phyloP scores from a whole-genome alignment of 92 coral and sea anemone species.

The Palythoa heliodiscus region DNA sequence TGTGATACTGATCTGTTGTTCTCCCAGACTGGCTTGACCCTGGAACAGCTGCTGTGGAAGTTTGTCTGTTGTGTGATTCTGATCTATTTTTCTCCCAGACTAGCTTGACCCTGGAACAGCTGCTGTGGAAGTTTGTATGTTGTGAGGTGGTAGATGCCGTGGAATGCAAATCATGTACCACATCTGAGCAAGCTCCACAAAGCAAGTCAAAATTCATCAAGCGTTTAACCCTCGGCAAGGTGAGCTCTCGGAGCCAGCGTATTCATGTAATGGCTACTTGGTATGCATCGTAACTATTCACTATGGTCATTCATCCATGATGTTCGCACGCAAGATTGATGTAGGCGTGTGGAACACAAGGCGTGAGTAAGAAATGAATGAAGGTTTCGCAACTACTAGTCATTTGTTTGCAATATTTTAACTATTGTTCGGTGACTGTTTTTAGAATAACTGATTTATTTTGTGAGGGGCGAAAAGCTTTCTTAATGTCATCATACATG shows the following conservation, averaged over 20 bases:
- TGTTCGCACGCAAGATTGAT: too few relatives aligned
- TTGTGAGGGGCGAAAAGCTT: too few relatives aligned
- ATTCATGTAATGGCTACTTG: too few relatives aligned
- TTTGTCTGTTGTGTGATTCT: constrained; percentile 74
- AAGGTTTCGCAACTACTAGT: too few relatives aligned
- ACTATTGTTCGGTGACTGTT: too few relatives aligned
- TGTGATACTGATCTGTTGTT: neutral
- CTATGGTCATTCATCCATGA: too few relatives aligned
- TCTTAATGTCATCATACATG: too few relatives aligned
- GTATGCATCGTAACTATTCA: too few relatives aligned
- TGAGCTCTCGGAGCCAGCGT: neutral
- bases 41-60: constrained; percentile 76
- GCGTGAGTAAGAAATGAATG: too few relatives aligned
- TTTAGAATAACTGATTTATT: too few relatives aligned
- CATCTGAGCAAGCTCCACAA: constrained; percentile 4
- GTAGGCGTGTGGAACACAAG: too few relatives aligned
- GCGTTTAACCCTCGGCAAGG: constrained; percentile 91
- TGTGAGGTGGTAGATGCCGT: constrained; percentile 90
- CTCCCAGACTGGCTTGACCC: constrained; percentile 57
- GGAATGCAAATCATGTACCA: constrained; percentile 72
- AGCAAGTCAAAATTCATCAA: constrained; percentile 70
- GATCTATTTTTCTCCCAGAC: constrained; percentile 39
- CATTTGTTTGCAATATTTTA: too few relatives aligned
- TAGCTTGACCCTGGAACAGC: constrained; percentile 70
- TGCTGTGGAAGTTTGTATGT: constrained; percentile 83